Evolutionary conservation across 2,797 vertebrate species (phyloP), one percentile per base, ranked within the genome.

Genomic region (Neostethus bicornis): DNA sequence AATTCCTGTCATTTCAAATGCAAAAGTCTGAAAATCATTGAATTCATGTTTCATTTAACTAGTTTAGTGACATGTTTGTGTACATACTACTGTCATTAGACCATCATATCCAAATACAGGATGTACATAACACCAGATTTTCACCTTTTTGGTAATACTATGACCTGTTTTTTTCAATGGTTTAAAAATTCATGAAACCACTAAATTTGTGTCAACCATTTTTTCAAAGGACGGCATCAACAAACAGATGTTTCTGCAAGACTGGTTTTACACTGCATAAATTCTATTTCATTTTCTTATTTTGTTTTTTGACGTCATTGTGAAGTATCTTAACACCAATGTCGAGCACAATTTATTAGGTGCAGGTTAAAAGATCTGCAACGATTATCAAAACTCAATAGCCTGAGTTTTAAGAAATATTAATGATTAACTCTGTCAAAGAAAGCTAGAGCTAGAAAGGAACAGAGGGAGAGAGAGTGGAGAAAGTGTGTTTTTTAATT

Each of bases 291-390:
- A 61, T 51, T 24, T 5, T n/a, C 20, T 34, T 16, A 20, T 31
- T 46, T 66, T n/a, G n/a, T n/a, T n/a, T n/a, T n/a, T n/a, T n/a
- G n/a, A n/a, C n/a, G 6, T 16, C 23, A 52, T n/a, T 8, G 41
- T 20, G 52, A 37, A 14, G 51, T 26, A 56, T 49, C 55, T 60
- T 12, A 17, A 56, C 55, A 9, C 51, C 4, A 51, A 39, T 63
- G 24, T 70, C 46, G 61, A 57, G 54, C 4, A 16, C 12, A 44
- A 16, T 57, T 48, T 45, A 62, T 16, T 50, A 39, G 17, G 46
- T 56, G 21, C 12, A 2, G 29, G 46, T 38, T 24, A 60, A 56
- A 16, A 37, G 34, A 55, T 49, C 34, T 45, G 47, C 48, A 23
- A 48, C 47, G 25, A 44, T 63, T n/a, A 35, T n/a, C 52, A 42